These are phyloP conservation scores for Aphelenchoides besseyi DNA, from an alignment of 1,140 invertebrate species.

Conservation along the genomic window DNA sequence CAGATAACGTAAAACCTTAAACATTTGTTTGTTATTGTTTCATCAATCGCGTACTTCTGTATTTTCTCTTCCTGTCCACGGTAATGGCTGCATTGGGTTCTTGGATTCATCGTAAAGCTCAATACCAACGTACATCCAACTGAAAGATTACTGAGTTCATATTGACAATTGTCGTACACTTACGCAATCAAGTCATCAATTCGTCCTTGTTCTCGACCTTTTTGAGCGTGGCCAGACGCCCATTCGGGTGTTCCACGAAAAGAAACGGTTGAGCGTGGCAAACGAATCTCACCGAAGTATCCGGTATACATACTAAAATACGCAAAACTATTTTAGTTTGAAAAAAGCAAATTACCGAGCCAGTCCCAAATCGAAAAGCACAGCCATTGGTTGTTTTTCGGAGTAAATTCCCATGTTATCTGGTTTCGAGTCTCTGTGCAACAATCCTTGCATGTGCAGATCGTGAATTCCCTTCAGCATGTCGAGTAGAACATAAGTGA, in stretches of 20 bases:
- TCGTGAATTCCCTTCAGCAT: conserved; percentile 48
- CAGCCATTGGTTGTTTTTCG: conserved; percentile 26
- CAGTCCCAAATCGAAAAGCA: conserved; percentile 48
- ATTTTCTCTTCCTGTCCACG: conserved; percentile 25
- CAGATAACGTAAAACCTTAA: conserved; percentile 37
- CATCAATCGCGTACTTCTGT: neutral
- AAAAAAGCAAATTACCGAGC: conserved; percentile 27
- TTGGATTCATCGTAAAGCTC: conserved; percentile 39
- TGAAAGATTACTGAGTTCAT: too few species aligned
- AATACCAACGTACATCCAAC: conserved; percentile 38
- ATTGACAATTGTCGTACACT: neutral
- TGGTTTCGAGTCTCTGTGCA: conserved; percentile 48
- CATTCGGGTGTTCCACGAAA: conserved; percentile 50
- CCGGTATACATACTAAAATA: neutral
- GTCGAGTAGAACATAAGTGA: conserved; percentile 39
- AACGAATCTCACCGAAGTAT: conserved; percentile 31
- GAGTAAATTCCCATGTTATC: conserved; percentile 49
- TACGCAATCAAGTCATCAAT: conserved; percentile 43
- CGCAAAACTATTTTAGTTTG: neutral
- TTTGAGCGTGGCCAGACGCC: conserved; percentile 42
- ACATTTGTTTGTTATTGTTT: neutral
- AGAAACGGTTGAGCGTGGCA: conserved; percentile 33
- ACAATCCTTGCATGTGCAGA: conserved; percentile 37
- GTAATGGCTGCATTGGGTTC: conserved; percentile 22
- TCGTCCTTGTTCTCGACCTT: conserved; percentile 44